Evolutionary conservation across 2,113 vertebrate species (phyloP), one percentile per base, ranked within the genome.

Genomic region (Oncorhynchus keta): DNA sequence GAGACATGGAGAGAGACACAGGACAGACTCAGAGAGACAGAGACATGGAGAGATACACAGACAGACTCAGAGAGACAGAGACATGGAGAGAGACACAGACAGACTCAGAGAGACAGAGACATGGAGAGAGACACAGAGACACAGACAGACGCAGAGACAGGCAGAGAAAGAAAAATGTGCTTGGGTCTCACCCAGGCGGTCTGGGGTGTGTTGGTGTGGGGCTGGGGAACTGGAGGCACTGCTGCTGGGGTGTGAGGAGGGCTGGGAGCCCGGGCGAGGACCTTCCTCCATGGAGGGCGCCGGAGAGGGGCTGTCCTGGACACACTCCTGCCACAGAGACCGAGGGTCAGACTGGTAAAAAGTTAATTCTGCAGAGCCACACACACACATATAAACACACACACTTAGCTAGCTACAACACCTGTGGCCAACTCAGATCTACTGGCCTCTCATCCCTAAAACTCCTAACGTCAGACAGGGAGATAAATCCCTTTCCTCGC

Each of bases 201-300:
- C 51, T 1, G 51, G 16, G 51, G 51, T 55, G 14, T 55, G 51
- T 55, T 55, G 51, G 51, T 55, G 51, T 3, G 51, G 92, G 0
- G 97, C 98, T 2, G 98, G 98, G 72, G 98, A 99, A 91, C 98
- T 99, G 91, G 98, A 99, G 87, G 99, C 97, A 5, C 98, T 99
- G 95, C 97, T 99, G 94, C 97, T 99, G 84, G 97, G 95, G 81
- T 99, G 98, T n/a, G 98, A 99, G 9, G 98, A 99, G 0, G 97
- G 96, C 82, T 99, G 98, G 84, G 97, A 98, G 81, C 97, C 97
- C 32, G 98, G 98, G 92, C 97, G 94, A 85, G 97, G 93, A 74
- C 96, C 93, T 87, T 99, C 98, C 94, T 99, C 98, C 86, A 99
- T 91, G 75, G 98, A 99, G 16, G 97, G 98, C 30, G 95, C 96